Conservation (phyloP, 2,888 invertebrate genomes). For the Drosophila diplacantha region DNA sequence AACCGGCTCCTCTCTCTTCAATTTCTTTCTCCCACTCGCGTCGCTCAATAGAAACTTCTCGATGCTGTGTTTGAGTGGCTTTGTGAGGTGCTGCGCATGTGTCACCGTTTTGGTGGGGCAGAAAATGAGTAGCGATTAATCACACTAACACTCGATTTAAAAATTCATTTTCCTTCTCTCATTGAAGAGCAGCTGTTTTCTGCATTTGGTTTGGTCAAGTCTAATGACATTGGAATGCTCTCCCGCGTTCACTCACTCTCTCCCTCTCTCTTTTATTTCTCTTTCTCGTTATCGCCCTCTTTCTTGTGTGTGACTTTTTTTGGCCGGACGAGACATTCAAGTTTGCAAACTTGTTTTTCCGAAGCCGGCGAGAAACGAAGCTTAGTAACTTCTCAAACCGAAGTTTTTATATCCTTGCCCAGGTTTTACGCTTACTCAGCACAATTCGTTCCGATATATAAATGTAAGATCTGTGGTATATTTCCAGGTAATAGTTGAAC, state of each 20-base stretch:
- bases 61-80: slow-evolving; percentile 33
- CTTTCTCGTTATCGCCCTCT: slow-evolving; percentile 3
- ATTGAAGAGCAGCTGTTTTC: slow-evolving; percentile 19
- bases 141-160: slow-evolving; percentile 19
- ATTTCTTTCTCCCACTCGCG: slow-evolving; percentile 23
- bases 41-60: slow-evolving; percentile 61
- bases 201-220: slow-evolving; percentile 10
- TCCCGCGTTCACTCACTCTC: slow-evolving; percentile 2
- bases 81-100: slow-evolving; percentile 34
- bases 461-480: too few species aligned
- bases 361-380: slow-evolving; percentile 19
- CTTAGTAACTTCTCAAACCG: slow-evolving; percentile 5
- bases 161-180: slow-evolving; percentile 15
- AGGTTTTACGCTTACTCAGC: not conserved
- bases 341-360: slow-evolving; percentile 58
- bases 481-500: not conserved
- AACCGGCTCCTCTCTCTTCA: slow-evolving; percentile 54
- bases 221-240: slow-evolving; percentile 35
- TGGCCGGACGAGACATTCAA: slow-evolving; percentile 24
- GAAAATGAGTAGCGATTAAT: slow-evolving; percentile 44
- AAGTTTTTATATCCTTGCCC: slow-evolving; percentile 1
- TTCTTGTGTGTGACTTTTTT: slow-evolving; percentile 11
- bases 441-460: not conserved
- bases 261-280: not conserved
- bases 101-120: slow-evolving; percentile 21